These are phyloP conservation scores for Paedocypris sp. DNA, from an alignment of 2,113 vertebrate genomes.

Conservation along the genomic window DNA sequence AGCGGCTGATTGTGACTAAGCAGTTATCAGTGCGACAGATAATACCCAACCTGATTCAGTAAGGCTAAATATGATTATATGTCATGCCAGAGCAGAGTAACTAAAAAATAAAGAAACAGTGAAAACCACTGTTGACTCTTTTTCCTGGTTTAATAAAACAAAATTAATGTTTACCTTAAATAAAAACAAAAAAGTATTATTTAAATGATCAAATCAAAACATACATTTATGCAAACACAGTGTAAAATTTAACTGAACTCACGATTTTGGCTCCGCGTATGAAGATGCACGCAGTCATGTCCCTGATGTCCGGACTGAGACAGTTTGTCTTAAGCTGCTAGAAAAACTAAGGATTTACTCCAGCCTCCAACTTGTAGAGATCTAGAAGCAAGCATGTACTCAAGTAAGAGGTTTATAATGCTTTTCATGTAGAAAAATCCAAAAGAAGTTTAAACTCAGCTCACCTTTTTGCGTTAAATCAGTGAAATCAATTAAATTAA, in stretches of 20 bases:
- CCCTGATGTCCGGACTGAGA: slow-evolving; percentile 18
- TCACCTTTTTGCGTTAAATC: too few relatives aligned
- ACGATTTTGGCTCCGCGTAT: slow-evolving; percentile 74
- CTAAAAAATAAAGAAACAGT: too few relatives aligned
- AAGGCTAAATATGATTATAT: neutral
- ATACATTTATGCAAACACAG: neutral
- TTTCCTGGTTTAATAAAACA: neutral
- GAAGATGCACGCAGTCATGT: slow-evolving; percentile 81
- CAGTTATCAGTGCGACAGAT: neutral
- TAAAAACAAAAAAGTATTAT: too few relatives aligned
- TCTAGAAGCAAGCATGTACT: too few relatives aligned
- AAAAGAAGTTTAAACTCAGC: too few relatives aligned
- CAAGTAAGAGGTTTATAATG: too few relatives aligned
- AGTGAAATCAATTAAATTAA: too few relatives aligned
- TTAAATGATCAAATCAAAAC: too few relatives aligned
- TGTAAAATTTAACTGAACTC: slow-evolving; percentile 38
- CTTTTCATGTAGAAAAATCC: too few relatives aligned
- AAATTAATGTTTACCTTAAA: too few relatives aligned
- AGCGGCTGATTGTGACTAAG: neutral
- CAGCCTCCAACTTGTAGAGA: neutral
- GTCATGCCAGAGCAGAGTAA: neutral
- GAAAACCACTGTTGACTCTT: too few relatives aligned
- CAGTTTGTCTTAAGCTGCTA: neutral
- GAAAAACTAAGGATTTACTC: neutral
- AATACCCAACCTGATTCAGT: neutral